Evolutionary conservation across 2,113 vertebrate species (phyloP).

Genomic region (Rattus norvegicus): DNA sequence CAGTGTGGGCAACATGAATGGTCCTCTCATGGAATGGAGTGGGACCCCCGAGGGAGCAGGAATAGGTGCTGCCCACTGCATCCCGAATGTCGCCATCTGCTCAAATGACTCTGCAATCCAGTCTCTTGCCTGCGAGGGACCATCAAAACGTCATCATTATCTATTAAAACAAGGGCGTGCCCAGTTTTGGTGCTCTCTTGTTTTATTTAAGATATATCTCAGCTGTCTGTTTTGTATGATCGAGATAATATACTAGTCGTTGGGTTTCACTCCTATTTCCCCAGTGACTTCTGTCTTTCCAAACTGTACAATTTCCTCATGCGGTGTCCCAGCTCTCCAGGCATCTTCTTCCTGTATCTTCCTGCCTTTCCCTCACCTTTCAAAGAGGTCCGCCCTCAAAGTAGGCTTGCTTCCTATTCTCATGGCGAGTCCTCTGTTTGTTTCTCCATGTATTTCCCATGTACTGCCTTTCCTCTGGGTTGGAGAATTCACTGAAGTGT

Average conservation of each 20-base stretch:
- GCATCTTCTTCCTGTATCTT: not conserved
- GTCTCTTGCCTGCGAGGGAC: not conserved
- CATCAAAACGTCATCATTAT: not conserved
- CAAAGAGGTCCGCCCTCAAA: not conserved
- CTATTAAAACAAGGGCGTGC: not conserved
- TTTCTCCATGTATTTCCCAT: not conserved
- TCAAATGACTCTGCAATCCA: not conserved
- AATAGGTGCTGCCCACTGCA: not conserved
- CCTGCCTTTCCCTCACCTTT: not conserved
- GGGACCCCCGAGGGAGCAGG: not conserved
- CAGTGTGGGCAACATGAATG: not conserved
- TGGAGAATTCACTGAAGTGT: not conserved
- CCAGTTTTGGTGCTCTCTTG: not conserved
- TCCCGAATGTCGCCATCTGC: not conserved
- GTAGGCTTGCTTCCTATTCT: not conserved
- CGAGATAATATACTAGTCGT: too few relatives aligned
- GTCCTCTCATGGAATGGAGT: not conserved
- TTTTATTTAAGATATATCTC: not conserved
- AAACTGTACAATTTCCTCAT: conserved; percentile 6
- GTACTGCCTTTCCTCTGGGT: not conserved
- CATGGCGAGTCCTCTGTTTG: not conserved
- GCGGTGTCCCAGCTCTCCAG: not conserved
- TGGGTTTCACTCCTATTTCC: not conserved
- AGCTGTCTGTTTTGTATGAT: not conserved
- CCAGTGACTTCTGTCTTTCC: not conserved